Evolutionary conservation across 2,113 vertebrate species (phyloP).

Genomic region (Agelaius phoeniceus): DNA sequence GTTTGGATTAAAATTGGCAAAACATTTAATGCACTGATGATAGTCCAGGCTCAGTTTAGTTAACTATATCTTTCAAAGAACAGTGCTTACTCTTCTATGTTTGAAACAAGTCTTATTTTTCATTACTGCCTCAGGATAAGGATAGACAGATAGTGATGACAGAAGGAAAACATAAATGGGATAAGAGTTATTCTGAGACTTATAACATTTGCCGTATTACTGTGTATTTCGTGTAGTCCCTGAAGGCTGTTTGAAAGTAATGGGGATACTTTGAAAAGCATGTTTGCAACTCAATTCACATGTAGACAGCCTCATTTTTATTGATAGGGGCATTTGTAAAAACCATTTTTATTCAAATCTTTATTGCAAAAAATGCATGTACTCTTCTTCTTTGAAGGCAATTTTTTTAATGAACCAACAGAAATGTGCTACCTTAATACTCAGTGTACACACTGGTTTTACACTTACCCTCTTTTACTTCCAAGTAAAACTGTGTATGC

Average conservation of each 20-base stretch:
- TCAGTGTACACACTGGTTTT: background rate
- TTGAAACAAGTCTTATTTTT: constrained; percentile 34
- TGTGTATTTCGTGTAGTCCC: constrained; percentile 16
- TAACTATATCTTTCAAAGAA: background rate
- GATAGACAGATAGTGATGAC: constrained; percentile 15
- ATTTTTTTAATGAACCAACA: background rate
- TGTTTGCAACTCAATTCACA: background rate
- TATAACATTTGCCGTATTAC: constrained; percentile 20
- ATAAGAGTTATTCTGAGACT: constrained; percentile 33
- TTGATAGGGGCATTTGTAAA: background rate
- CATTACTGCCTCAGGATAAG: constrained; percentile 16
- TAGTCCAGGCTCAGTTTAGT: background rate
- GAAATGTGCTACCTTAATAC: background rate
- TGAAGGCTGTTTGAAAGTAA: background rate
- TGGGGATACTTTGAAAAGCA: background rate
- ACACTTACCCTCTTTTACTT: background rate
- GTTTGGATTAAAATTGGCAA: background rate
- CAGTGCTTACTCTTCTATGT: background rate
- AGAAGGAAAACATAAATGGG: constrained; percentile 39
- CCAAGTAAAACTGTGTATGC: background rate
- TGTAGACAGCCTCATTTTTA: background rate
- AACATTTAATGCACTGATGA: background rate
- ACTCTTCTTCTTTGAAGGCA: background rate
- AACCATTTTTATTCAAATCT: background rate
- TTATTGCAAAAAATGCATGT: background rate